Conservation (phyloP, 2,113 vertebrate species). For the Lampris incognitus region DNA sequence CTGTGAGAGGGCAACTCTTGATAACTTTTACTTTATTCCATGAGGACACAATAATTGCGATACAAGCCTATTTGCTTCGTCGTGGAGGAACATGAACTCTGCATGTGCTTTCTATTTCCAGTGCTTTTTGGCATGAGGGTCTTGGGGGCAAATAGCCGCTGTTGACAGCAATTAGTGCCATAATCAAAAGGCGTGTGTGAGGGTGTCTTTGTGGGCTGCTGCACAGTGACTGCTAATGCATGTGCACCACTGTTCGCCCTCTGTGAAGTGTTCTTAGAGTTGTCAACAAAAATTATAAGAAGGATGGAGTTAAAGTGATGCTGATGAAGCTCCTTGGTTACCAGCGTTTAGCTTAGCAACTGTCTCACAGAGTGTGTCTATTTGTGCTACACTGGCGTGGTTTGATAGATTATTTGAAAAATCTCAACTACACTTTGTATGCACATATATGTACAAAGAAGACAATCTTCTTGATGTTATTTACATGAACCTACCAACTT, state of each 20-base stretch:
- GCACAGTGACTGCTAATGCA: constrained; percentile 34
- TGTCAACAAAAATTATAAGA: constrained; percentile 24
- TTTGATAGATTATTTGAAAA: too few species aligned
- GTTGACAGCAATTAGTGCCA: constrained; percentile 33
- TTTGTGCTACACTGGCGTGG: too few species aligned
- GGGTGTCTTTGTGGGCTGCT: constrained; percentile 45
- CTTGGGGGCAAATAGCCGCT: neutral
- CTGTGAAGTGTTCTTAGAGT: constrained; percentile 16
- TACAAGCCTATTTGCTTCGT: neutral
- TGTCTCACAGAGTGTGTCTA: neutral
- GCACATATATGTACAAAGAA: too few species aligned
- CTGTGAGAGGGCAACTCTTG: neutral
- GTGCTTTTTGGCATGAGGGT: constrained; percentile 13
- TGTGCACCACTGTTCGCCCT: neutral
- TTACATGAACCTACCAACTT: too few species aligned
- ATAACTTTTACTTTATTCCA: neutral
- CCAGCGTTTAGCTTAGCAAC: neutral
- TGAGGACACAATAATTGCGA: neutral
- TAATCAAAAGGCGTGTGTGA: constrained; percentile 42
- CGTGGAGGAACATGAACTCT: neutral
- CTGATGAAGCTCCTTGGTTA: neutral
- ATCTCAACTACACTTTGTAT: too few species aligned
- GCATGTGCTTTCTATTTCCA: constrained; percentile 8
- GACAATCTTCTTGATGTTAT: too few species aligned
- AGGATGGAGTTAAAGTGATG: neutral